Base-by-base conservation (phyloP, 2,888 invertebrate genomes). In the Euclidia mi region DNA sequence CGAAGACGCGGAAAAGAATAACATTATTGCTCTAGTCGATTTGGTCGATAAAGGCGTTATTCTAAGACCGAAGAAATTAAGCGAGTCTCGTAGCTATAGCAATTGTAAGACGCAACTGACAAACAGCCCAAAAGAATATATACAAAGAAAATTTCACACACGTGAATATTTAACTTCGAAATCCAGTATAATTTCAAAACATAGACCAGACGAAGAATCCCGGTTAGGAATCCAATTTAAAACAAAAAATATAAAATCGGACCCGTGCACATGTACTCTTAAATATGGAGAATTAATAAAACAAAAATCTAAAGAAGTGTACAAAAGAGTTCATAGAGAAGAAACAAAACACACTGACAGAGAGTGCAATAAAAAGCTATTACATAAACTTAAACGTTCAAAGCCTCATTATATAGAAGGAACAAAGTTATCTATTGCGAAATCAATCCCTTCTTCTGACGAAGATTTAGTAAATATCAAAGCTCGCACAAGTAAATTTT, bases 81-180 rank as follows among this genome's bases (percentile, higher is more conserved):
- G 75, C 49, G 81, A 83, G 41, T 85, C 85, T 59, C 89, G 87
- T 42, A 88, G 84, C 55, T 90, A 88, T 69, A 88, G 85, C 49
- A 78, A 74, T 57, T 89, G 85, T 63, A 76, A 69, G 43, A 79
- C 81, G 2, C 72, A 78, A 61, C 46, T 52, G 11, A 38, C 15
- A 37, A 51, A 56, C 34, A 20, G 37, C 2, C 32, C 45, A 2
- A 76, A 67, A 58, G 59, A 41, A 50, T 71, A 71, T 12, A 75
- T 49, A 53, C 72, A 65, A 11, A 51, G 51, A 38, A 76, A 71
- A 38, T 47, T 59, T 15, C 57, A 65, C 7, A 14, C 40, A 28
- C 41, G 48, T 18, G 65, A 56, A 9, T 31, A 60, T 11, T 58
- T 70, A 7, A 53, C 53, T 37, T 72, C 78, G 18, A 71, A 65